Evolutionary conservation across 2,888 invertebrate genomes (phyloP).

Genomic region (Clostera curtula): DNA sequence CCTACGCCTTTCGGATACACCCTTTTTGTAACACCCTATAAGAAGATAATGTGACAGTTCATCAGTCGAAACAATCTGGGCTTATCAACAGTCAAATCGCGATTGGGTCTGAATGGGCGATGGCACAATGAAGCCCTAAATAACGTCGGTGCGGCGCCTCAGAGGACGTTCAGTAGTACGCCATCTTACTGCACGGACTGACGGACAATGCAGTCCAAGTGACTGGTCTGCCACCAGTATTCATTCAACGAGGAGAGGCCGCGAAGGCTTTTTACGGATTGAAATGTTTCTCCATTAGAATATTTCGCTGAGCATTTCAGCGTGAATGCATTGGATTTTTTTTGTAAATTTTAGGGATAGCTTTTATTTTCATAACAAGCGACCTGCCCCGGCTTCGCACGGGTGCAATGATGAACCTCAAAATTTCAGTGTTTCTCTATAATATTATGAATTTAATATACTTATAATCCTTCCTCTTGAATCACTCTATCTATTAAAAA

Average conservation of each 20-base stretch:
- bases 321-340: slow-evolving; percentile 18
- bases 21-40: slow-evolving; percentile 25
- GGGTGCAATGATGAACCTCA: no score
- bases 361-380: no score
- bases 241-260: slow-evolving; percentile 35
- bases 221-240: slow-evolving; percentile 51
- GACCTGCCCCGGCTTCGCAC: no score
- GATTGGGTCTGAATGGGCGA: slow-evolving; percentile 47
- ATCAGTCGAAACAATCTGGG: slow-evolving; percentile 58
- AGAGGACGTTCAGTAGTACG: slow-evolving; percentile 44
- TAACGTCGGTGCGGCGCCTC: slow-evolving; percentile 68
- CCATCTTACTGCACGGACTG: slow-evolving; percentile 42
- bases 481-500: no score
- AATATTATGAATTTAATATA: no score
- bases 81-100: slow-evolving; percentile 63
- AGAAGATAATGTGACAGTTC: slow-evolving; percentile 53
- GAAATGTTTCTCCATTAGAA: slow-evolving; percentile 35
- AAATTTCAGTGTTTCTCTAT: no score
- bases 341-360: no score
- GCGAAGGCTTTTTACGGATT: slow-evolving; percentile 34
- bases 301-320: slow-evolving; percentile 22
- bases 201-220: slow-evolving; percentile 58
- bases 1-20: no score
- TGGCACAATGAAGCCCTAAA: slow-evolving; percentile 70
- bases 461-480: no score